Percentiles rank a stretch among this genome's conserved stretches.
phyloP scores from a whole-genome alignment of 1,140 invertebrate genomes.

The Rhizoglyphus robini region DNA sequence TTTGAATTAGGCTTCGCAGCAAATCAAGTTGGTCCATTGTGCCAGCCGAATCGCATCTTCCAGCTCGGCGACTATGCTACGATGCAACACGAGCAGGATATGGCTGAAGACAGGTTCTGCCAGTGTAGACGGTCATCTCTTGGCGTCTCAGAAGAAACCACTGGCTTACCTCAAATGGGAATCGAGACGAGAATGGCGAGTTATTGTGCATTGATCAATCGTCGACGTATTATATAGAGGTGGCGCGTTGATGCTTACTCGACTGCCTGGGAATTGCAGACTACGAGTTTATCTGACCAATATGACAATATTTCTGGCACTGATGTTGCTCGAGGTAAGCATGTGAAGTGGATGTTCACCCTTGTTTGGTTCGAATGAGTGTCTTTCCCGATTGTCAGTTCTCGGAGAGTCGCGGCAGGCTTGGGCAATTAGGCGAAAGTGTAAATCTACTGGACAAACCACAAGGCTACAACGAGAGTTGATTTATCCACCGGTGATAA shows the following conservation, averaged over 20 bases:
- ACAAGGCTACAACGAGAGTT: no score
- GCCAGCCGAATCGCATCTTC: no score
- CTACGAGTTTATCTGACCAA: neutral
- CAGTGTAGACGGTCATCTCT: neutral
- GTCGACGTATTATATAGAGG: no score
- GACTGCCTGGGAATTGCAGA: neutral
- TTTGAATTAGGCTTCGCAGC: no score
- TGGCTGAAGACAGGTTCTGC: conserved; percentile 8
- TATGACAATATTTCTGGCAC: neutral
- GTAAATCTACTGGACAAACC: no score
- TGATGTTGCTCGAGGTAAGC: neutral
- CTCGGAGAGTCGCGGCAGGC: no score
- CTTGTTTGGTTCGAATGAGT: no score
- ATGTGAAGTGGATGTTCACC: no score
- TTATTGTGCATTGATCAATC: neutral
- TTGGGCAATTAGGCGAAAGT: no score
- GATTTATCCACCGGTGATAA: no score
- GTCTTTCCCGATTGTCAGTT: no score
- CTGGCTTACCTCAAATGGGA: conserved; percentile 13
- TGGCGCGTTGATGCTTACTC: neutral
- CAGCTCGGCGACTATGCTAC: neutral
- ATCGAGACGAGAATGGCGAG: conserved; percentile 18
- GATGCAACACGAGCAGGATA: neutral
- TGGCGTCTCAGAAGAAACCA: neutral
- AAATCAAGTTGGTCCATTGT: no score